Base-by-base conservation (phyloP, 2,113 vertebrate species). In the Dasyurus viverrinus region DNA sequence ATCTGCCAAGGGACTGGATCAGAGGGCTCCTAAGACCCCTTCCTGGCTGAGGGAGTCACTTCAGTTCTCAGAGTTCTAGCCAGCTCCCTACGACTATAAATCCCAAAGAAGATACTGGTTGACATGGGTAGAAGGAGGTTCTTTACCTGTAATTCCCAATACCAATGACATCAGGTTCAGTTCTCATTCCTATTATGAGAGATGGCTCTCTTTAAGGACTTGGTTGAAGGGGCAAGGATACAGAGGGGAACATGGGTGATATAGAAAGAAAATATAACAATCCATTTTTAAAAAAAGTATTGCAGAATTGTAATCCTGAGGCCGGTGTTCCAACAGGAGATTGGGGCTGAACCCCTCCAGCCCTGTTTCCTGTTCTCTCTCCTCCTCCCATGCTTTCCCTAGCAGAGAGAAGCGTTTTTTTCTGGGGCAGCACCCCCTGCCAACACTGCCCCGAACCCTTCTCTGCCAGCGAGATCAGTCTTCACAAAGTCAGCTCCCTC, bases 251-350 rank as follows among this genome's bases (percentile, higher is more conserved):
- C 22, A n/a, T 42, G 23, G 36, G 36, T 84, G 68, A 84, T 42
- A 42, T 84, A 42, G 42, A 84, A 84, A 84, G 19, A 42, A 84
- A 84, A 23, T 42, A 16, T 84, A 84, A 9, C 36, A 84, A 84
- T 84, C 42, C 16, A 84, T 8, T 42, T 84, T 84, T 2, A 42
- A 8, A 84, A 84, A n/a, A 84, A n/a, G 68, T 22, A n/a, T 84
- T 42, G 68, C 6, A 76, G 16, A 6, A 42, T n/a, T 27, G 2
- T 60, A 10, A 30, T 30, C 1, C 3, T 16, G 30, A 4, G 89
- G 23, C n/a, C 7, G 0, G 0, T 0, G 36, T 14, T 27, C 50
- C 3, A 27, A n/a, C 0, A 0, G 36, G 16, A 84, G 2, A 12
- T 19, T 3, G 19, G 36, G 8, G 53, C 30, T 25, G 6, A 8